Percentiles rank a stretch among this genome's conserved stretches.
phyloP scores from a whole-genome alignment of 2,888 invertebrate species.

The Yponomeuta sedellus region DNA sequence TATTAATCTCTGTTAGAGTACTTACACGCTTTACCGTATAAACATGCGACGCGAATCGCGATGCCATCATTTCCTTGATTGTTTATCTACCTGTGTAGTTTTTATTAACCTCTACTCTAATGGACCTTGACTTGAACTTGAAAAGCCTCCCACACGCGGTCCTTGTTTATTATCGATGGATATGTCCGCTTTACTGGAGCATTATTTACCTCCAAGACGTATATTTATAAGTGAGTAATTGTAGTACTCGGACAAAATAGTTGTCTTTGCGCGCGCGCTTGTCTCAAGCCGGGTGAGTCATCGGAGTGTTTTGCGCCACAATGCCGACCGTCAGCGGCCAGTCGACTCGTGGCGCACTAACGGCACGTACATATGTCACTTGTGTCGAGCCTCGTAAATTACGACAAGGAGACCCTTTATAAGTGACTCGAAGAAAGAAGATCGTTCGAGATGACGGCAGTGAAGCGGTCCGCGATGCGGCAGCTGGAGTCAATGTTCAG shows the following conservation, averaged over 20 bases:
- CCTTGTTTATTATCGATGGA: conserved; percentile 59
- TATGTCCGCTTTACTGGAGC: conserved; percentile 39
- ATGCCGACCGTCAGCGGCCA: conserved; percentile 63
- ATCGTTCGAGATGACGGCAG: conserved; percentile 57
- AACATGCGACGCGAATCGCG: neutral
- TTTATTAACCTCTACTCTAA: conserved; percentile 1
- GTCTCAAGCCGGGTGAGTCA: conserved; percentile 53
- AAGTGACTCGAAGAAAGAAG: conserved; percentile 22
- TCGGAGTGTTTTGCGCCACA: conserved; percentile 64
- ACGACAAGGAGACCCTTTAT: conserved; percentile 35
- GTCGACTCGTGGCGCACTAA: conserved; percentile 70
- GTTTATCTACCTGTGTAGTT: neutral
- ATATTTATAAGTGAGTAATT: conserved; percentile 60
- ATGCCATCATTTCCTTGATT: conserved; percentile 7
- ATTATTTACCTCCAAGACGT: conserved; percentile 66
- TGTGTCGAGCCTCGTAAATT: conserved; percentile 37
- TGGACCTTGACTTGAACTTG: conserved; percentile 57
- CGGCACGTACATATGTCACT: conserved; percentile 66
- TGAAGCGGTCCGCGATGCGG: conserved; percentile 81
- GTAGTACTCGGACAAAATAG: conserved; percentile 40
- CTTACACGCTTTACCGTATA: neutral
- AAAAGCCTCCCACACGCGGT: conserved; percentile 47
- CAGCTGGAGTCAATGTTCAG: conserved; percentile 84
- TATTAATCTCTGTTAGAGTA: neutral
- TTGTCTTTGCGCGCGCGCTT: conserved; percentile 64